Evolutionary conservation across 2,888 invertebrate species (phyloP), one percentile per base, ranked within the genome.

Genomic region (Willowsia nigromaculata): DNA sequence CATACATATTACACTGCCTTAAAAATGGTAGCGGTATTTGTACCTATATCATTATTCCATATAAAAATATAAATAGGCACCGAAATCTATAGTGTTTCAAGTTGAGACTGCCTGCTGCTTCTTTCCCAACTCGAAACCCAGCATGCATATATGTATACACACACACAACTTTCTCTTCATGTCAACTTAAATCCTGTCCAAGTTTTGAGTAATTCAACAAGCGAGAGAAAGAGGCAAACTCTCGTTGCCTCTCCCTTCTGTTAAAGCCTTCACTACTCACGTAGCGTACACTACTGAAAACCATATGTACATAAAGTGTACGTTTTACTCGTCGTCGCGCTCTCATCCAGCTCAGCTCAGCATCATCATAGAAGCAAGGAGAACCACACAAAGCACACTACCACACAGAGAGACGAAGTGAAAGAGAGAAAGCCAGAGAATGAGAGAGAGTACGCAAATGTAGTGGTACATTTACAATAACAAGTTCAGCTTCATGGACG

Each of bases 131-230:
- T 59, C 37, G 30, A 83, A 85, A 65, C 22, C 85, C 33, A n/a
- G 18, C 53, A 30, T n/a, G 30, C 76, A 50, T 5, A 6, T 22
- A 74, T 47, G 22, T 11, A 22, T 47, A 68, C 37, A 68, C 37
- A 68, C 68, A 74, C 82, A 74, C 25, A 86, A 71, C 76, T 90
- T 89, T 85, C 85, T 82, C 80, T 27, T 25, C 59, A 59, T 90
- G 87, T 90, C 87, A 87, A 87, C 86, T 87, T 84, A 90, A 87
- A 90, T 90, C 90, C 90, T 90, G 90, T 90, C 84, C 87, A 90
- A 90, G 56, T 90, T 78, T 87, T 90, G 87, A 90, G 90, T 90
- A 90, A 90, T 87, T 90, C 87, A 90, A 90, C 90, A 90, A 90
- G 90, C 90, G 90, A 56, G 53, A 30, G 56, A 53, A 53, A 56